Conservation (phyloP, 2,113 vertebrate species). For the Psilopogon haemacephalus region DNA sequence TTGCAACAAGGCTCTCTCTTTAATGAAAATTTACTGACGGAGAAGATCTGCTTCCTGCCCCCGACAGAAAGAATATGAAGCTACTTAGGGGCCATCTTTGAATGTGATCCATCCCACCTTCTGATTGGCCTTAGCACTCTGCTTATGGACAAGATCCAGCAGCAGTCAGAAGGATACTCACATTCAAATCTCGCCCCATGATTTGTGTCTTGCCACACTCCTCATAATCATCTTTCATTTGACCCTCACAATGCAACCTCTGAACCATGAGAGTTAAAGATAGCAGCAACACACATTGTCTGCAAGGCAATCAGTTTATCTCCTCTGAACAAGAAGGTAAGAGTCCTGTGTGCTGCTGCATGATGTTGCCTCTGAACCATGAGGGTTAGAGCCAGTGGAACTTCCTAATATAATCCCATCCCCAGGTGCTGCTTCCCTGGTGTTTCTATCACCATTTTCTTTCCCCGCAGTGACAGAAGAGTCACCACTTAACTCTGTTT, state of each 20-base stretch:
- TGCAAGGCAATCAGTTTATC: not conserved
- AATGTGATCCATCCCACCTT: not conserved
- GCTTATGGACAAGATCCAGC: not conserved
- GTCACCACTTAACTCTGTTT: too few species aligned
- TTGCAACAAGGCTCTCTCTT: not conserved
- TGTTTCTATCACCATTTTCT: not conserved
- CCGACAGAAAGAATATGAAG: not conserved
- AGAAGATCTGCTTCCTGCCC: not conserved
- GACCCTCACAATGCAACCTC: not conserved
- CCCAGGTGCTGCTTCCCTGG: not conserved
- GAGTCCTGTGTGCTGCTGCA: not conserved
- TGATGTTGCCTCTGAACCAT: not conserved
- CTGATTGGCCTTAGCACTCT: not conserved
- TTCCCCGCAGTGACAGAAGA: not conserved
- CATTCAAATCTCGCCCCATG: not conserved
- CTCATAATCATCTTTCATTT: not conserved
- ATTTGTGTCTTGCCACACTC: not conserved
- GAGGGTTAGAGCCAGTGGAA: not conserved
- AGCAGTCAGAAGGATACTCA: not conserved
- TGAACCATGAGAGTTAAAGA: not conserved
- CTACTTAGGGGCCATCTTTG: not conserved
- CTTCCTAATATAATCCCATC: not conserved
- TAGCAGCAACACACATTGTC: not conserved
- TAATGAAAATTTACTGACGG: not conserved
- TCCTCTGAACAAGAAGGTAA: not conserved